phyloP scores from a whole-genome alignment of 37 sponge, comb jelly and placozoan genomes.

The Agelas oroides region DNA sequence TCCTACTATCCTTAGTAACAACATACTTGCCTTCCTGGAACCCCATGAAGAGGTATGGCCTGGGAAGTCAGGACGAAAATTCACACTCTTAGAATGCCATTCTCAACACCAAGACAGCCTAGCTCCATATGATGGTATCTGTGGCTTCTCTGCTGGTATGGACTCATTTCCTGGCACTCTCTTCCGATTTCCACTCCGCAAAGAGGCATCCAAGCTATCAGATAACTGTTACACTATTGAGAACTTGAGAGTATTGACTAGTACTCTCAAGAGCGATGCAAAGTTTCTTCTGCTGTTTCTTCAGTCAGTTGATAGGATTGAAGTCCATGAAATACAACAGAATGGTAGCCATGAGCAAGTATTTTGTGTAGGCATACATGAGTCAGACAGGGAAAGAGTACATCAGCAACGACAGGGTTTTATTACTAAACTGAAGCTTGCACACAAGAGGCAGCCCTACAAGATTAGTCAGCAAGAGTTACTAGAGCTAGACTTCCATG shows the following conservation, averaged over 20 bases:
- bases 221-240: conserved; percentile 7
- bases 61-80: conserved; percentile 27
- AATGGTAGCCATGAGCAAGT: not conserved
- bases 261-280: conserved; percentile 50
- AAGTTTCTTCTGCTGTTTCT: conserved; percentile 53
- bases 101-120: not conserved
- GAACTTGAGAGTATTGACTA: conserved; percentile 20
- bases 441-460: conserved; percentile 1
- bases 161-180: conserved; percentile 14
- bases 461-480: not conserved
- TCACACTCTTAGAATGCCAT: not conserved
- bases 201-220: conserved; percentile 26
- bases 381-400: not conserved
- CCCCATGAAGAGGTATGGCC: conserved; percentile 47
- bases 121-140: conserved; percentile 28
- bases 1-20: conserved; percentile 35
- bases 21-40: conserved; percentile 33
- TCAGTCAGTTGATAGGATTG: conserved; percentile 17
- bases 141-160: not conserved
- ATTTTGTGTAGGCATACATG: not conserved
- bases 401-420: not conserved
- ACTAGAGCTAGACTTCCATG: not conserved
- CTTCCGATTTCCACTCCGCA: conserved; percentile 66
- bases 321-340: conserved; percentile 3
- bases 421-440: not conserved